These are phyloP conservation scores for Cavia porcellus DNA, from an alignment of 2,113 vertebrate species.

Conservation along the genomic window DNA sequence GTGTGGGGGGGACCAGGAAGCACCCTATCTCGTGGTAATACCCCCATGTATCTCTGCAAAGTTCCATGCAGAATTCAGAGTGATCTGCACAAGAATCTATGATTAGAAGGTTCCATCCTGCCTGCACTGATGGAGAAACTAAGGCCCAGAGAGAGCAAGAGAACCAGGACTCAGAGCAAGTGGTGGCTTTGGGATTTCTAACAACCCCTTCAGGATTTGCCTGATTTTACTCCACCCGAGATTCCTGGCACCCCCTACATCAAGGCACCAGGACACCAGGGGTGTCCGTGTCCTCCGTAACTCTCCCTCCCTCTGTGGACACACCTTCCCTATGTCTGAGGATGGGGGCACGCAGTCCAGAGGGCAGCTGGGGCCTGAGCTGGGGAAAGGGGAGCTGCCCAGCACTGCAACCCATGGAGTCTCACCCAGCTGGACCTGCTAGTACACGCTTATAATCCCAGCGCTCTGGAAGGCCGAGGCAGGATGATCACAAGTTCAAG, in stretches of 20 bases:
- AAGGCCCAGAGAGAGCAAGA: background rate
- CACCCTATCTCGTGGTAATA: accelerated
- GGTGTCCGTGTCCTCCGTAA: background rate
- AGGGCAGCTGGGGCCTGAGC: background rate
- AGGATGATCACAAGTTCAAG: background rate
- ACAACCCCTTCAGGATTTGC: accelerated
- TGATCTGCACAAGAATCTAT: background rate
- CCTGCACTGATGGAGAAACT: background rate
- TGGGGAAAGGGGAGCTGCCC: accelerated
- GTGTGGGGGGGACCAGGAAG: no score
- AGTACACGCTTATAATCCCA: background rate
- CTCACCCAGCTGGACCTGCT: background rate
- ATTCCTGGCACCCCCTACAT: background rate
- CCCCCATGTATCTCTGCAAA: background rate
- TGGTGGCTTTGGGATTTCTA: background rate
- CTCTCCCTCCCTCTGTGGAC: background rate
- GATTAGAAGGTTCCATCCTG: no score
- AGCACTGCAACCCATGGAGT: background rate
- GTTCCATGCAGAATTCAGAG: background rate
- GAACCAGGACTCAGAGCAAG: no score
- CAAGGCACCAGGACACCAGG: background rate
- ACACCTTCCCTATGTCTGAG: background rate
- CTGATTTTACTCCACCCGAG: background rate
- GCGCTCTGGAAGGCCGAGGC: background rate
- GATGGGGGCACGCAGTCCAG: background rate